Conservation (phyloP, 2,888 invertebrate species). For the Nesidiocoris tenuis region DNA sequence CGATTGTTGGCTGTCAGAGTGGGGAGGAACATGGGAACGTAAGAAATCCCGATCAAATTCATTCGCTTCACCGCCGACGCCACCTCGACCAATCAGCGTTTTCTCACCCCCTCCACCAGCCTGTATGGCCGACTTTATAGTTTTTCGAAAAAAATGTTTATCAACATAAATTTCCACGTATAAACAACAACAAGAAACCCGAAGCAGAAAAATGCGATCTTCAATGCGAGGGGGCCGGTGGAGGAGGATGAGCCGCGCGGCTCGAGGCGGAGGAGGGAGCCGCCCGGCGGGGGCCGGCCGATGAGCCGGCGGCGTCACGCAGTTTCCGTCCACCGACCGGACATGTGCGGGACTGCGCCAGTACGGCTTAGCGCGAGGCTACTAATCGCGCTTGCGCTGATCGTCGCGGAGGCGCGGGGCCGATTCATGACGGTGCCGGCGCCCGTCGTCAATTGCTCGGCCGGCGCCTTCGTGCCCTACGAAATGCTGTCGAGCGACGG, state of each 20-base stretch:
- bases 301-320: background rate
- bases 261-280: background rate
- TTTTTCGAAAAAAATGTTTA: too few species aligned
- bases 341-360: background rate
- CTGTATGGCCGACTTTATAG: too few species aligned
- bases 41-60: too few species aligned
- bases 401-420: background rate
- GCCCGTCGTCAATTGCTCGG: constrained; percentile 30
- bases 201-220: too few species aligned
- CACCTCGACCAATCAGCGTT: too few species aligned
- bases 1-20: too few species aligned
- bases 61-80: too few species aligned
- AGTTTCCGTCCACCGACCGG: background rate
- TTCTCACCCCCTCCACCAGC: too few species aligned
- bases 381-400: background rate
- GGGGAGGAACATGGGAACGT: too few species aligned
- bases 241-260: background rate
- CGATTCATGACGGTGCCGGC: background rate
- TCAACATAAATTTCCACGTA: too few species aligned
- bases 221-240: too few species aligned
- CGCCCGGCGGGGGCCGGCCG: background rate
- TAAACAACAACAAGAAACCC: too few species aligned
- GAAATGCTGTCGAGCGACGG: constrained; percentile 53
- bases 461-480: constrained; percentile 40
- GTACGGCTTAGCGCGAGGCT: background rate